Base-by-base conservation (phyloP, 2,113 vertebrate species). In the Salvelinus namaycush region DNA sequence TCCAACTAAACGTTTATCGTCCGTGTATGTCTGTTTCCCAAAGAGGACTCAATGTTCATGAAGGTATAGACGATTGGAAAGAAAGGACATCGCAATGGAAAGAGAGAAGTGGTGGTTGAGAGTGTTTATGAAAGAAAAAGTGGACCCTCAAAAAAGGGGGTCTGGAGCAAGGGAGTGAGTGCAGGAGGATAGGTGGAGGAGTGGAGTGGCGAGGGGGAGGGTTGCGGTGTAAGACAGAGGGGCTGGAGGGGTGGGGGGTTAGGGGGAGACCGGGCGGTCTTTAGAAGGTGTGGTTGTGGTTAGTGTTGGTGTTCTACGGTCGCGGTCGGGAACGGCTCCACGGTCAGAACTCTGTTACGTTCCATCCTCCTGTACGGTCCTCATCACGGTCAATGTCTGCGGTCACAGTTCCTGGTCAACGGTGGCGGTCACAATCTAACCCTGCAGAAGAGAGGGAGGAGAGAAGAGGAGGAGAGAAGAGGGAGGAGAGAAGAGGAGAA, bases 261-360 rank as follows among this genome's bases (percentile, higher is more conserved):
- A 14, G 24, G 57, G 49, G 54, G 27, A 68, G 70, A 44, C 13
- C n/a, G 57, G 22, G 24, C 2, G 65, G 14, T 24, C 27, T 57
- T 29, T 16, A 72, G 62, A 49, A 48, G 20, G 78, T 71, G 72
- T 26, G 26, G 66, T 31, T 73, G 26, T 72, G 82, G 69, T 93
- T 85, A 91, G 81, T 81, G 82, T n/a, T 79, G 84, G 78, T 66
- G 81, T 22, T 54, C 76, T 79, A 68, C 72, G 59, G 76, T 65
- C 27, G 73, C 64, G 51, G 81, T 82, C 74, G 73, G 18, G 76
- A 78, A 81, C 65, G 60, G 77, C 86, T 86, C 85, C 84, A 79
- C 64, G 64, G 76, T 76, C 78, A 80, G 79, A 81, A 79, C 70
- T 93, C 93, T 94, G 89, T 94, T 94, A 72, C 93, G 93, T 92